Percentiles rank a stretch among this genome's conserved stretches.
These are phyloP conservation scores for Porites australiensis DNA, from an alignment of 64 coral and sea anemone species.

Conservation along the genomic window DNA sequence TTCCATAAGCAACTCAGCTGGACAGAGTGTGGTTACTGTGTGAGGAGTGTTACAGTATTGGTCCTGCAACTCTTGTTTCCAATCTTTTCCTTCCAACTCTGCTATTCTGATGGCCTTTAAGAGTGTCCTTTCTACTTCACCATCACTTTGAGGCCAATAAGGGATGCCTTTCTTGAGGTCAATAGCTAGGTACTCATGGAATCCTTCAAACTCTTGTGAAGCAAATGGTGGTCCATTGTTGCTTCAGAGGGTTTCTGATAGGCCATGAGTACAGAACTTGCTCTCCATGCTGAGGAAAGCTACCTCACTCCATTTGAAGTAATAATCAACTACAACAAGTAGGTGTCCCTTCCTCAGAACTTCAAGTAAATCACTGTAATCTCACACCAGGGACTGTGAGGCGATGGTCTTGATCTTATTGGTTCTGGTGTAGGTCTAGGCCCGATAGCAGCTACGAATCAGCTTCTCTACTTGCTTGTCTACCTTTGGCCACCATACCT, in stretches of 20 bases:
- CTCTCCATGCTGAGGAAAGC: constrained; percentile 63
- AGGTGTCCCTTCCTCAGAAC: constrained; percentile 66
- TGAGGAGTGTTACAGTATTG: constrained; percentile 62
- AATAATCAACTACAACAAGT: constrained; percentile 65
- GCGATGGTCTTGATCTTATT: constrained; percentile 45
- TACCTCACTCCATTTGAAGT: constrained; percentile 57
- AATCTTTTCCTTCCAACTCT: constrained; percentile 22
- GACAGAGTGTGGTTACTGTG: constrained; percentile 40
- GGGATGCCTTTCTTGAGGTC: constrained; percentile 70
- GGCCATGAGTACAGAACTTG: constrained; percentile 63
- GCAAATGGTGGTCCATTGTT: constrained; percentile 73
- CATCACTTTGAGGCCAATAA: constrained; percentile 75
- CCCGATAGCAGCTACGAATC: constrained; percentile 43
- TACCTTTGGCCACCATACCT: constrained; percentile 65
- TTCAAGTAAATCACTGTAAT: constrained; percentile 61
- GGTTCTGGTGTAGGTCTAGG: constrained; percentile 67
- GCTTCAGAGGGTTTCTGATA: constrained; percentile 65
- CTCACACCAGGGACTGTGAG: constrained; percentile 56
- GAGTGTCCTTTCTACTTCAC: constrained; percentile 66
- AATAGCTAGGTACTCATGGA: constrained; percentile 35
- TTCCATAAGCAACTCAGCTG: constrained; percentile 53
- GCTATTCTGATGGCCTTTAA: constrained; percentile 20
- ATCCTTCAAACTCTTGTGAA: constrained; percentile 50
- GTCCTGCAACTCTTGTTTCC: constrained; percentile 49
- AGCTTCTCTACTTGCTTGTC: constrained; percentile 66